These are phyloP conservation scores for Thalpophila matura DNA, from an alignment of 2,888 invertebrate genomes.

Conservation along the genomic window DNA sequence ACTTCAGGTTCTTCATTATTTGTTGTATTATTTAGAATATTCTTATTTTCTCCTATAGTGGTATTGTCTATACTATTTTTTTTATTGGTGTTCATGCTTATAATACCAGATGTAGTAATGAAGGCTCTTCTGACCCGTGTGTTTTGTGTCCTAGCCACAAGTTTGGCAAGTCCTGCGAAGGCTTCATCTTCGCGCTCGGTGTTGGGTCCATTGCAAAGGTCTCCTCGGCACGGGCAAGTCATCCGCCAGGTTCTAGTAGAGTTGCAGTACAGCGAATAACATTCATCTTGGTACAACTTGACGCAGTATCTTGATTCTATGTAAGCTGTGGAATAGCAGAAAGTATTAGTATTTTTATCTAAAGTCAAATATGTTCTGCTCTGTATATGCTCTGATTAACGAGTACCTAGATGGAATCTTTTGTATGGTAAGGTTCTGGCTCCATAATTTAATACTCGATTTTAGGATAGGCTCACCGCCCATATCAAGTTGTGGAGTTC, in stretches of 20 bases:
- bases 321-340: constrained; percentile 75
- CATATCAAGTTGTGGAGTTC: no score
- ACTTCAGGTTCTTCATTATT: constrained; percentile 12
- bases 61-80: constrained; percentile 51
- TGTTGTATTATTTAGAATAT: constrained; percentile 25
- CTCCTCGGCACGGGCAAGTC: constrained; percentile 85
- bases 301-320: constrained; percentile 84
- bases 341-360: no score
- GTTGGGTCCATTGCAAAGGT: constrained; percentile 84
- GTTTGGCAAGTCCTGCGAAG: constrained; percentile 73
- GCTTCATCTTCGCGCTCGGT: constrained; percentile 80
- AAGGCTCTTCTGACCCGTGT: constrained; percentile 64
- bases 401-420: no score
- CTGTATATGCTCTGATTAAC: no score
- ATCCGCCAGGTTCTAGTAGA: constrained; percentile 83
- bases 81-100: constrained; percentile 44
- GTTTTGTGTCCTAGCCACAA: constrained; percentile 67
- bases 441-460: no score
- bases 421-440: no score
- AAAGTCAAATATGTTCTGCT: no score
- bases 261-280: constrained; percentile 84
- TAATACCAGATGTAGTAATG: constrained; percentile 52
- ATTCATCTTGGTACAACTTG: constrained; percentile 86
- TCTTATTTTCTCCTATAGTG: constrained; percentile 41
- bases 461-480: no score